Base-by-base conservation (phyloP, 2,888 invertebrate genomes). In the Craniophora ligustri region DNA sequence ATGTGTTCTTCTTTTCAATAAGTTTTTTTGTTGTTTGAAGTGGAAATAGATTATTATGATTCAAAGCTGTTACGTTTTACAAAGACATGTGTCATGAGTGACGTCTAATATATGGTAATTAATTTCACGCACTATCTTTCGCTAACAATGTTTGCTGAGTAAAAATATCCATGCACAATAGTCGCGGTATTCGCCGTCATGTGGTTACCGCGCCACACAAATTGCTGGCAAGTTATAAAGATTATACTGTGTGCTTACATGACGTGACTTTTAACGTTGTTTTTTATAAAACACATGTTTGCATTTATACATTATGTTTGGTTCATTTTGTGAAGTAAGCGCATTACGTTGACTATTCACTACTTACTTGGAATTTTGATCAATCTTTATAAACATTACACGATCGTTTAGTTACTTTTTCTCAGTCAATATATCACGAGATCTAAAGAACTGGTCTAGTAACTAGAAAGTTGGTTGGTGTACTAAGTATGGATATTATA, bases 41-140 rank as follows among this genome's bases (percentile, higher is more conserved):
- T 15, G 65, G 35, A 63, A 63, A 21, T 46, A 5, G 55, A 46
- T 36, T 41, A 19, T 1, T 21, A 2, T 15, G 18, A 6, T 63
- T 42, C 15, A 10, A 13, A 30, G 3, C 5, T 19, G 7, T 1
- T 23, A 23, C 13, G 41, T 32, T 54, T 40, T 47, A 56, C 6
- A 10, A 23, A 23, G 8, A 21, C 28, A 14, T 11, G 18, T 14
- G 14, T 10, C 8, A 26, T 39, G 60, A 49, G 31, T 59, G 40
- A 31, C n/a, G 5, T 26, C 10, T 18, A 35, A 13, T 21, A 21
- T 49, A 50, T 44, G 59, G 31, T 49, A 61, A 67, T 54, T 31
- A 53, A 48, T 50, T 49, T 44, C 54, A 51, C 50, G 50, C 55
- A 32, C 23, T 48, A 66, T 66, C 71, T 47, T 50, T 18, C 10